Base-by-base conservation (phyloP, 2,797 vertebrate species). In the Bovichtus diacanthus region DNA sequence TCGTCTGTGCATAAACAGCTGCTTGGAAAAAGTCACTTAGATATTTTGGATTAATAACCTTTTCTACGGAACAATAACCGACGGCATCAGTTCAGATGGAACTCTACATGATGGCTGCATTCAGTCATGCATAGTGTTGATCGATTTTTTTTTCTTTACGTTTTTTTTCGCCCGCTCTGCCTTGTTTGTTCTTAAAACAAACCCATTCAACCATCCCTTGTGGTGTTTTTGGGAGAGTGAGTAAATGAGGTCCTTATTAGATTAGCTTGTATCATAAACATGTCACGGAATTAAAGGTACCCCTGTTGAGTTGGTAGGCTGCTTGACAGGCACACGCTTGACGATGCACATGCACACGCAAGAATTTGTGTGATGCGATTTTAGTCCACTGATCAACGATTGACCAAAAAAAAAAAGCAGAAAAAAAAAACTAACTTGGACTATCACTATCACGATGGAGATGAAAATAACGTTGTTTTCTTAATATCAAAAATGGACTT, bases 281-380 rank as follows among this genome's bases (percentile, higher is more conserved):
- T 46, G 25, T 13, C 43, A 15, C 31, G n/a, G 6, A 39, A 65
- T 65, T 75, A 70, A 75, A 70, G n/a, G 6, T 21, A 11, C 9
- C 9, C 70, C 2, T 9, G 29, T 36, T 13, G 50, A 49, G 63
- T 29, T 43, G n/a, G n/a, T n/a, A n/a, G n/a, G n/a, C n/a, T n/a
- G n/a, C n/a, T n/a, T n/a, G n/a, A n/a, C n/a, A n/a, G n/a, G n/a
- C n/a, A n/a, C n/a, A n/a, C n/a, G n/a, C n/a, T n/a, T n/a, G n/a
- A n/a, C n/a, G n/a, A n/a, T n/a, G n/a, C n/a, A n/a, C n/a, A n/a
- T n/a, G n/a, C n/a, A n/a, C n/a, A n/a, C n/a, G n/a, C n/a, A n/a
- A n/a, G n/a, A n/a, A n/a, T n/a, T n/a, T n/a, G n/a, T n/a, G n/a
- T n/a, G n/a, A n/a, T n/a, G n/a, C n/a, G n/a, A n/a, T n/a, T n/a